Evolutionary conservation across 2,888 invertebrate genomes (phyloP).

Genomic region (Polietes domitor): DNA sequence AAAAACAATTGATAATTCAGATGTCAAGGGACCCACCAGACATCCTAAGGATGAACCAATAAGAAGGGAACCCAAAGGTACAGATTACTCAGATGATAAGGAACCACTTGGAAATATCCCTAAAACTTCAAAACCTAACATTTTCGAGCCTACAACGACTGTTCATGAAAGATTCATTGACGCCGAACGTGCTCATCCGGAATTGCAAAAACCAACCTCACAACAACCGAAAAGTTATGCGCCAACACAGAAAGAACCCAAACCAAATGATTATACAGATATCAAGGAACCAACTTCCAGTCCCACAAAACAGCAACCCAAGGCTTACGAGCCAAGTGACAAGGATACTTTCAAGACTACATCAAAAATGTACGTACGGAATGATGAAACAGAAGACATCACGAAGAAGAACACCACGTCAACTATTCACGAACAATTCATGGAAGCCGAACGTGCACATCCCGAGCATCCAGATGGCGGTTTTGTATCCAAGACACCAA

Average conservation of each 20-base stretch:
- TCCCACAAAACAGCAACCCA: not conserved
- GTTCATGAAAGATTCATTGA: no score
- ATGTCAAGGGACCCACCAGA: no score
- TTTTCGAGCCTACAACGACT: not conserved
- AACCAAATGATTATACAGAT: not conserved
- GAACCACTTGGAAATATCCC: not conserved
- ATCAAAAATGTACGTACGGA: not conserved
- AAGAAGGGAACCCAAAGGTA: not conserved
- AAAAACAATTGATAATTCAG: no score
- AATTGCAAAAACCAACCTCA: not conserved
- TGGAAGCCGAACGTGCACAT: conserved; percentile 58
- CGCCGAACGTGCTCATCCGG: no score
- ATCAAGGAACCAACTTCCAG: not conserved
- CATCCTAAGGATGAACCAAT: no score
- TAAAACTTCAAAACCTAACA: conserved; percentile 4
- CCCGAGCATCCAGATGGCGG: conserved; percentile 74
- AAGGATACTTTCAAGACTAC: not conserved
- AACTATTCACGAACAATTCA: conserved; percentile 62
- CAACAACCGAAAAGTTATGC: not conserved
- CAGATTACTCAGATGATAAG: conserved; percentile 5
- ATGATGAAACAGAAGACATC: not conserved
- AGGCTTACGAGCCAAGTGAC: not conserved
- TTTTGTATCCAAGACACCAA: conserved; percentile 72
- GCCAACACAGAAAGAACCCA: conserved; percentile 8
- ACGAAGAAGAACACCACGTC: conserved; percentile 2